These are phyloP conservation scores for Dione juno DNA, from an alignment of 2,888 invertebrate genomes.

Conservation along the genomic window DNA sequence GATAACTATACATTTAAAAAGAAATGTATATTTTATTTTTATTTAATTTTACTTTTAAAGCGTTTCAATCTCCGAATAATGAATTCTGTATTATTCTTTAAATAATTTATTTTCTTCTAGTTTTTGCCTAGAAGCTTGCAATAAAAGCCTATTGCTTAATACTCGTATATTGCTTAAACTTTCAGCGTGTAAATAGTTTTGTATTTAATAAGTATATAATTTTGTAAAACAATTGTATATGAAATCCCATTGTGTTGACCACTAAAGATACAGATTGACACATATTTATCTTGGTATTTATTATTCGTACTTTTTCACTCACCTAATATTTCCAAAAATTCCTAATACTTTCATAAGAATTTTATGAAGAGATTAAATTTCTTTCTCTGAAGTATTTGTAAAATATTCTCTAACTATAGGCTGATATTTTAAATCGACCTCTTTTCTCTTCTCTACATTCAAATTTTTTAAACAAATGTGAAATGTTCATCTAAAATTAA, in stretches of 20 bases:
- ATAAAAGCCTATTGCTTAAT: not conserved
- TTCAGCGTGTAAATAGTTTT: constrained; percentile 1
- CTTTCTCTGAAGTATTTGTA: not conserved
- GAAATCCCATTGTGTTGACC: not conserved
- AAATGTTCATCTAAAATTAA: not conserved
- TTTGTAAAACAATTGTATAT: not conserved
- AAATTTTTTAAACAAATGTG: not conserved
- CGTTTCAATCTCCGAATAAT: too few relatives aligned
- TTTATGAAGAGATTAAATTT: not conserved
- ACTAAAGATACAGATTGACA: not conserved
- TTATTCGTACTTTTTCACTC: not conserved
- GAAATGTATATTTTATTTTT: too few relatives aligned
- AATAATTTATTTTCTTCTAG: too few relatives aligned
- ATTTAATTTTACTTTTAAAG: too few relatives aligned
- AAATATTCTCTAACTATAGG: not conserved
- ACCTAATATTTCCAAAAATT: not conserved
- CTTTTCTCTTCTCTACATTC: not conserved
- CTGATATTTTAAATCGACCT: not conserved
- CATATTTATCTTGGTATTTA: too few relatives aligned
- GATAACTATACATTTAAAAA: too few relatives aligned
- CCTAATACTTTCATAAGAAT: not conserved
- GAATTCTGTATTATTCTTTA: too few relatives aligned
- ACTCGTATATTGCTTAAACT: not conserved
- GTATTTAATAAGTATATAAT: not conserved
- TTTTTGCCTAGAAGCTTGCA: too few relatives aligned